Evolutionary conservation across 2,113 vertebrate genomes (phyloP), one percentile per base, ranked within the genome.

Genomic region (Chelonoidis abingdonii): DNA sequence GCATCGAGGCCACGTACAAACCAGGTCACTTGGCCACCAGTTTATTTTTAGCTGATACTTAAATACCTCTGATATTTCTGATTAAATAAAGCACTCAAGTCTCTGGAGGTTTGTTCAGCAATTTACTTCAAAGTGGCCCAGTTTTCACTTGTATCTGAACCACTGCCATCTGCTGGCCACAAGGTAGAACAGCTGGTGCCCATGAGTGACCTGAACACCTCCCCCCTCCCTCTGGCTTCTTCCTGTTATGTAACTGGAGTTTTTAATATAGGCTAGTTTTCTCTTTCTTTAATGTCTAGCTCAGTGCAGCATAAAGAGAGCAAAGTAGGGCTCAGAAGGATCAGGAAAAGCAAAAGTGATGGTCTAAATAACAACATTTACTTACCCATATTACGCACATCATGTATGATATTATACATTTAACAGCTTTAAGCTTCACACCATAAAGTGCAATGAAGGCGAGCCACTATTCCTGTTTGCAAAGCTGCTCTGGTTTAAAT

Each of bases 101-200:
- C 31, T 14, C 53, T 3, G 78, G 19, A 7, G 93, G 85, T 76
- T 17, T 3, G 85, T 16, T 7, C 10, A 25, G 41, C 1, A 44
- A 84, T 38, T 38, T 72, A 72, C 78, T 5, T 24, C 1, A 0
- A 78, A 44, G 91, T 59, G 89, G 93, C 93, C 84, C 86, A n/a
- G 53, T 11, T 62, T 83, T 41, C 83, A 22, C 85, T 6, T 3
- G 69, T 0, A 88, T 24, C 91, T 79, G 27, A 84, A 41, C 82
- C 91, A 41, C 79, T n/a, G 96, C 96, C 96, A 97, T 93, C 97
- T 97, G 94, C 96, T 78, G 96, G 95, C 72, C 89, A 87, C 38
- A 5, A 2, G 9, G 53, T 5, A 10, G 82, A 82, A 2, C 91
- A 94, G 81, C 81, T 22, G 3, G 44, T 0, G 0, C 1, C 47